phyloP scores from a whole-genome alignment of 2,797 vertebrate species.

The Muraenolepis orangiensis region DNA sequence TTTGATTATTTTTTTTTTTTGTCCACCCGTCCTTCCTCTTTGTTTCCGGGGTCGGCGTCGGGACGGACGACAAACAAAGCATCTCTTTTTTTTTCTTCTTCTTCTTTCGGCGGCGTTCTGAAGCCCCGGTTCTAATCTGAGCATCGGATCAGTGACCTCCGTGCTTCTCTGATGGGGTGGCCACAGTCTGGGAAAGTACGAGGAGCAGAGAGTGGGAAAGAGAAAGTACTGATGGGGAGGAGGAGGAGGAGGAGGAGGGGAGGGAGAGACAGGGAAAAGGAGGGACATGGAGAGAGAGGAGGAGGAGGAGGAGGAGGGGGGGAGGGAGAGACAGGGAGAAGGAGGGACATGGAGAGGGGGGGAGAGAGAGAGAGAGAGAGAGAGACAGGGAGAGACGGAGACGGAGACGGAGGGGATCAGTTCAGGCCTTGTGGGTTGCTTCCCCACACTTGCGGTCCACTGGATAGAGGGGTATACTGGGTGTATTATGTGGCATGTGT shows the following conservation, averaged over 20 bases:
- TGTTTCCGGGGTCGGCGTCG: conserved; percentile 32
- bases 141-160: conserved; percentile 53
- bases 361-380: no score
- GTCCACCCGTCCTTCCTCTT: conserved; percentile 37
- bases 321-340: no score
- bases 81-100: no score
- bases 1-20: no score
- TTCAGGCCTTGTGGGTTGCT: conserved; percentile 13
- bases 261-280: no score
- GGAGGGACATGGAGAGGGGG: no score
- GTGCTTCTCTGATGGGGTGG: conserved; percentile 23
- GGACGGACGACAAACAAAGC: conserved; percentile 47
- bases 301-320: conserved; percentile 13
- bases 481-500: conserved; percentile 19
- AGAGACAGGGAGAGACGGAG: conserved; percentile 17
- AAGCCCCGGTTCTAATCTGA: conserved; percentile 51
- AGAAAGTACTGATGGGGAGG: conserved; percentile 29
- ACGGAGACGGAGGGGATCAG: conserved; percentile 33
- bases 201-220: conserved; percentile 26
- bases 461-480: conserved; percentile 64
- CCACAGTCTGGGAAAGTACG: not conserved
- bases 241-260: conserved; percentile 11
- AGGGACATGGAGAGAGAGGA: no score
- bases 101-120: conserved; percentile 38
- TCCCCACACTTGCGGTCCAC: conserved; percentile 45